Evolutionary conservation across 2,888 invertebrate species (phyloP).

Genomic region (Drosophila mettleri): DNA sequence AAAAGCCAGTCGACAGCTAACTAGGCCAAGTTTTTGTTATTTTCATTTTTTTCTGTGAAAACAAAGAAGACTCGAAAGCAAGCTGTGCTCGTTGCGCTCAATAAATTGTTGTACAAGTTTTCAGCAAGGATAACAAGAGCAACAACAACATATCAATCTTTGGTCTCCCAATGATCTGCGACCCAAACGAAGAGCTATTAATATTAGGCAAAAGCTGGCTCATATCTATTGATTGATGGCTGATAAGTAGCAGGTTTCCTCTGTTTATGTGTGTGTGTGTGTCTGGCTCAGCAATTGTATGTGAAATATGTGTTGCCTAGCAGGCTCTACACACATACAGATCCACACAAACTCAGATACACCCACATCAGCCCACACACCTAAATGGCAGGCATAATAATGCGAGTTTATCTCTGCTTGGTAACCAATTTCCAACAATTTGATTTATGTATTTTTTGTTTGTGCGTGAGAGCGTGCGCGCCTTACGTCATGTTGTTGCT

Average conservation of each 20-base stretch:
- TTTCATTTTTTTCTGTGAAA: background rate
- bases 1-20: background rate
- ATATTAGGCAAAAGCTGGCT: constrained; percentile 53
- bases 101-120: constrained; percentile 61
- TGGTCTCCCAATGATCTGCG: constrained; percentile 41
- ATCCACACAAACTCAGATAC: background rate
- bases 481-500: constrained; percentile 26
- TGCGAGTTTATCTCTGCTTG: constrained; percentile 77
- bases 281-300: constrained; percentile 21
- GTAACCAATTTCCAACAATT: constrained; percentile 76
- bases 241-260: constrained; percentile 58
- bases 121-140: constrained; percentile 7
- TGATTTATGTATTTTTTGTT: constrained; percentile 77
- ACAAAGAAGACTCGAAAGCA: background rate
- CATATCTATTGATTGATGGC: constrained; percentile 72
- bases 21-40: constrained; percentile 36
- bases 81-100: constrained; percentile 23
- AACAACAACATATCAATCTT: constrained; percentile 51
- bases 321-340: constrained; percentile 1
- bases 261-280: constrained; percentile 7
- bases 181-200: constrained; percentile 51
- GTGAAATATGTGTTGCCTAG: constrained; percentile 39
- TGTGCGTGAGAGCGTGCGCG: constrained; percentile 46
- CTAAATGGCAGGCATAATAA: constrained; percentile 69
- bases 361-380: background rate